Conservation (phyloP, 2,113 vertebrate species). For the Poecilia latipinna region DNA sequence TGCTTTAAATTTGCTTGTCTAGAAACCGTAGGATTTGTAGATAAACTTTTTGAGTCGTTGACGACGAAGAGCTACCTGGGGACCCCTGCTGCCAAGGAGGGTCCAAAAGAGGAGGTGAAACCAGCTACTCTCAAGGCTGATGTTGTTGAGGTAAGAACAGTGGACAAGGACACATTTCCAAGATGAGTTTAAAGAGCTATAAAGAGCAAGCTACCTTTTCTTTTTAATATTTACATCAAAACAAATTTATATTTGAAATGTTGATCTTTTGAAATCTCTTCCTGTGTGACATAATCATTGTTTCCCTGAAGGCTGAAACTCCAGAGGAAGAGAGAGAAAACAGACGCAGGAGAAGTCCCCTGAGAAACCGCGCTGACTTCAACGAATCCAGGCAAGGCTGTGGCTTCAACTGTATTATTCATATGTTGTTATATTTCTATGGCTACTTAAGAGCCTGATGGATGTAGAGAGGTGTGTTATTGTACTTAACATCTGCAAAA, state of each 20-base stretch:
- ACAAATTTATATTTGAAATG: background rate
- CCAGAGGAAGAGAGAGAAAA: conserved; percentile 90
- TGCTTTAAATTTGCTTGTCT: conserved; percentile 36
- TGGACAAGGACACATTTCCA: background rate
- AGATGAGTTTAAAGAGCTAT: background rate
- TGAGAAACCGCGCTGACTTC: conserved; percentile 88
- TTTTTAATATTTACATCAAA: background rate
- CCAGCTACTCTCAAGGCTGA: conserved; percentile 84
- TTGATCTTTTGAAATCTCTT: background rate
- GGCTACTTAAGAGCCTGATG: background rate
- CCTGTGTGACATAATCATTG: background rate
- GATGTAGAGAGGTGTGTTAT: background rate
- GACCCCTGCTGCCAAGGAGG: conserved; percentile 83
- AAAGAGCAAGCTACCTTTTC: background rate
- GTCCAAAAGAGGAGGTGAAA: conserved; percentile 87
- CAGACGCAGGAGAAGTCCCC: conserved; percentile 94
- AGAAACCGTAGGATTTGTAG: conserved; percentile 98
- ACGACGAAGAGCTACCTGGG: conserved; percentile 92
- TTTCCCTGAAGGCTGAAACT: conserved; percentile 78
- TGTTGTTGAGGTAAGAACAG: conserved; percentile 82
- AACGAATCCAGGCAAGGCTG: conserved; percentile 88
- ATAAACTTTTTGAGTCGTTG: conserved; percentile 97
- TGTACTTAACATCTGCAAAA: background rate
- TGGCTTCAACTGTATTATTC: background rate
- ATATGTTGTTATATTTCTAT: background rate